Evolutionary conservation across 1,140 invertebrate genomes (phyloP), one percentile per base, ranked within the genome.

Genomic region (Gryllus bimaculatus): DNA sequence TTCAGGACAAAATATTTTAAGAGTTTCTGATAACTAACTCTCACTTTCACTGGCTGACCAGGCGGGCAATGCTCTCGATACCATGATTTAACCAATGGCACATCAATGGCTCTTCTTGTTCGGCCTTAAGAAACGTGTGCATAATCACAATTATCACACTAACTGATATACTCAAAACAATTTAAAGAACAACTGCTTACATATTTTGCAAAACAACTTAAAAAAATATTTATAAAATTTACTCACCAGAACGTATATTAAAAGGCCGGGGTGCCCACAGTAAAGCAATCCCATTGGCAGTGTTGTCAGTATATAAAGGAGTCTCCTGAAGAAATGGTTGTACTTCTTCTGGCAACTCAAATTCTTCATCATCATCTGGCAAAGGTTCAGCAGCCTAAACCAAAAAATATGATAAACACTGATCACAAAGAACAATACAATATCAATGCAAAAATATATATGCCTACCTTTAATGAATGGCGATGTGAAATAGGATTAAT

Each of bases 401-500:
- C 47, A 81, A 79, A 76, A 79, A 21, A 78, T 5, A 3, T 39
- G 15, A 47, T 48, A 73, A 81, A n/a, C 26, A 48, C 47, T 75
- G 74, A 76, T 0, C 74, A 78, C 47, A 47, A 47, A 10, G 47
- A 77, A 77, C n/a, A 13, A 47, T 2, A 77, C n/a, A 13, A 47
- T 2, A 77, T 48, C 15, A 77, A 54, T 39, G 20, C 47, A 39
- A 5, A 20, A 75, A 75, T 12, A 13, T 26, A 77, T 48, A 79
- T 80, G 80, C 73, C 83, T 84, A 90, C 89, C 87, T 93, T 97
- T 4, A 95, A 90, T 0, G 95, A 91, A 87, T 97, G 95, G 82
- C 97, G 89, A 86, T 99, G 96, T 12, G 98, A 97, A 82, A 99
- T 99, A 8, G 98, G 98, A 88, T 99, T 99, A 81, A 99, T 99